Conservation (phyloP, 2,888 invertebrate species). For the Catocala nupta region DNA sequence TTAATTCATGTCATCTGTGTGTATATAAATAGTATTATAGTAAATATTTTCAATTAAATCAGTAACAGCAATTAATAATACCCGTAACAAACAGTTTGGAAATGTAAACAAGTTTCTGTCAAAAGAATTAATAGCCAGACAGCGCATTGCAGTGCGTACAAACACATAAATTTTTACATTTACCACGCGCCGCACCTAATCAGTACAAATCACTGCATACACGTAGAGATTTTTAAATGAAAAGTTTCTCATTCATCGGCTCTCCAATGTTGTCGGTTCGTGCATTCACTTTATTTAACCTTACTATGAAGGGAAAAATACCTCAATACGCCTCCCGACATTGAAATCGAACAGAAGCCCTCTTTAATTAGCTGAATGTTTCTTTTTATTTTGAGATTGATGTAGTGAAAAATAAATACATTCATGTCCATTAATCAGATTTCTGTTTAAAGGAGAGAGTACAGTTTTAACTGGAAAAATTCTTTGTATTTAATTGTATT, state of each 20-base stretch:
- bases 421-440: neutral
- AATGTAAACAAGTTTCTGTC: neutral
- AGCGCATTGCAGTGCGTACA: too few relatives aligned
- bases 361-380: conserved; percentile 29
- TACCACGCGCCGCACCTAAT: neutral
- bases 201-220: neutral
- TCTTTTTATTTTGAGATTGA: neutral
- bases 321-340: conserved; percentile 7
- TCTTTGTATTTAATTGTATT: too few relatives aligned
- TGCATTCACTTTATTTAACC: neutral
- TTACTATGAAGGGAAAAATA: neutral
- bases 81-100: neutral
- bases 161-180: neutral
- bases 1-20: too few relatives aligned
- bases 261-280: neutral
- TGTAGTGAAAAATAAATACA: neutral
- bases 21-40: too few relatives aligned
- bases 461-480: too few relatives aligned
- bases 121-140: neutral
- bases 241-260: conserved; percentile 1
- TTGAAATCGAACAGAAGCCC: conserved; percentile 13
- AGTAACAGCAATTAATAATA: too few relatives aligned
- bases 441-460: neutral
- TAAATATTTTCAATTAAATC: too few relatives aligned
- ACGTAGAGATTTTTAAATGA: conserved; percentile 7